phyloP scores from a whole-genome alignment of 1,140 invertebrate species.

The Lasioglossum baleicum region DNA sequence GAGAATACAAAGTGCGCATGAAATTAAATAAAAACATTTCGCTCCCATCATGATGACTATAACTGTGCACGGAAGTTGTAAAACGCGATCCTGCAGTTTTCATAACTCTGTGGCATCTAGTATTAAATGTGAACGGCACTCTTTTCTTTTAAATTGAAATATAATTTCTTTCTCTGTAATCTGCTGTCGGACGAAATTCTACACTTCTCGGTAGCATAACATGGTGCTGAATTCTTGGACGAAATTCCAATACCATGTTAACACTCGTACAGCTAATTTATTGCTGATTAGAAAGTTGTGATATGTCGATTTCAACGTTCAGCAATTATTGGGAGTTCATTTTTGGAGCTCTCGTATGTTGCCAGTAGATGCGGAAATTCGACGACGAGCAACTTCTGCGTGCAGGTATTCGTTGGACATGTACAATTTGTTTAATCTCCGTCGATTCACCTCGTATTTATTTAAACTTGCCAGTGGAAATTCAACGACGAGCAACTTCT shows the following conservation, averaged over 20 bases:
- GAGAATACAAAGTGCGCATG: background rate
- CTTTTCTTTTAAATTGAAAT: too few species aligned
- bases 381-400: background rate
- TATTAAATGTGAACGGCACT: too few species aligned
- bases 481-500: background rate
- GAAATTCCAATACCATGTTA: background rate
- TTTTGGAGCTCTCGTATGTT: slow-evolving; percentile 9
- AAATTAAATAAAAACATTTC: background rate
- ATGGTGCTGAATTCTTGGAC: background rate
- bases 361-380: background rate
- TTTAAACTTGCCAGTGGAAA: background rate
- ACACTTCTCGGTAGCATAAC: background rate
- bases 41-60: too few species aligned
- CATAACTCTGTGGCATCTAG: too few species aligned
- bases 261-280: background rate
- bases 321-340: slow-evolving; percentile 11
- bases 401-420: background rate
- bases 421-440: too few species aligned
- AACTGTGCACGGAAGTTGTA: too few species aligned
- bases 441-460: too few species aligned
- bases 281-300: slow-evolving; percentile 15
- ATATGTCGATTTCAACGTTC: slow-evolving; percentile 13
- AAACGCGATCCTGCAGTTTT: too few species aligned
- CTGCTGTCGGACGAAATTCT: background rate
- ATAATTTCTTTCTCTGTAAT: background rate